These are phyloP conservation scores for Neodon shergylaensis DNA, from an alignment of 2,113 vertebrate species.

Conservation along the genomic window DNA sequence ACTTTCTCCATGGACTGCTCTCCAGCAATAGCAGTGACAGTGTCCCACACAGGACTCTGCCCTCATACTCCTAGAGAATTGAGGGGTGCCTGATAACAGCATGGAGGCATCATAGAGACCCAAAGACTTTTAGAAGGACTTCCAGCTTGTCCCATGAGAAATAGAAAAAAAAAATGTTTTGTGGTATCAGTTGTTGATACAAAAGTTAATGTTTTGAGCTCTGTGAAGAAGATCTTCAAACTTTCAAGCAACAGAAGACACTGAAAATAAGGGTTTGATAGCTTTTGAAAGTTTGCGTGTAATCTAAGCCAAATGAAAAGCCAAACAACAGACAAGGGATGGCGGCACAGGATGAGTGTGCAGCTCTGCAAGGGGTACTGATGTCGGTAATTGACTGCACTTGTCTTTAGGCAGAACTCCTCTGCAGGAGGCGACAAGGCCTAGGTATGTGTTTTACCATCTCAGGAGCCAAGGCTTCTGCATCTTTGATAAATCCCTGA, in stretches of 20 bases:
- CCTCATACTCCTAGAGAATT: not conserved
- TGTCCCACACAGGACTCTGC: not conserved
- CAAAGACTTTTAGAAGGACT: not conserved
- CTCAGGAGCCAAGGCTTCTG: not conserved
- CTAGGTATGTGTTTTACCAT: not conserved
- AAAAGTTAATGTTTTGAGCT: not conserved
- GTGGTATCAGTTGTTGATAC: not conserved
- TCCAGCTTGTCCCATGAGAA: not conserved
- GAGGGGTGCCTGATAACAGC: not conserved
- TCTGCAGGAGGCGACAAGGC: not conserved
- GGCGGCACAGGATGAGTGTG: not conserved
- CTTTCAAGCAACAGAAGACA: not conserved
- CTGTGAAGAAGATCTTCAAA: not conserved
- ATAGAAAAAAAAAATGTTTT: not conserved
- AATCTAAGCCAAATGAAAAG: not conserved
- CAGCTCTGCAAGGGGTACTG: not conserved
- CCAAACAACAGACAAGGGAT: not conserved
- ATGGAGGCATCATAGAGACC: not conserved
- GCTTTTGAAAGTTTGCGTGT: not conserved
- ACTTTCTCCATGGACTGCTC: not conserved
- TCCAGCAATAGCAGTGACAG: not conserved
- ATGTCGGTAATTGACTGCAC: not conserved
- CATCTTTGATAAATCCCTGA: not conserved
- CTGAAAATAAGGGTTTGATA: not conserved
- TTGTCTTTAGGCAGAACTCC: not conserved